These are phyloP conservation scores for Lumbricus terrestris DNA, from an alignment of 2,888 invertebrate species.

Conservation along the genomic window DNA sequence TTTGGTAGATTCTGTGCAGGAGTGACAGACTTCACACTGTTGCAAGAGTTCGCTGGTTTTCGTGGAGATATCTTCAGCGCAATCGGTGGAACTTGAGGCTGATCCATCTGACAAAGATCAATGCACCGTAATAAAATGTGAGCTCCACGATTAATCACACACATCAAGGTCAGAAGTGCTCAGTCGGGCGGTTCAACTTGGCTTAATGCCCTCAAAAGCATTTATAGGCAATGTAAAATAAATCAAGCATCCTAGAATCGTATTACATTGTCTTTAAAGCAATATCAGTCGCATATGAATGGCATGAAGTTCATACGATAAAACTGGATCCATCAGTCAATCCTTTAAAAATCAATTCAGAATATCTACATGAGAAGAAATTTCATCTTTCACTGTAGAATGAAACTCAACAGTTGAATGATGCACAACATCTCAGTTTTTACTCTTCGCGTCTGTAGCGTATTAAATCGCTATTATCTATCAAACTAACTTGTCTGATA, in stretches of 20 bases:
- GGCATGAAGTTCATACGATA: not conserved
- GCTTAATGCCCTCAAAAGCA: not conserved
- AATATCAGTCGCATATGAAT: not conserved
- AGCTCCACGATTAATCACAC: no score
- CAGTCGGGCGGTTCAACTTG: not conserved
- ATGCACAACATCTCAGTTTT: not conserved
- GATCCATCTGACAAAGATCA: not conserved
- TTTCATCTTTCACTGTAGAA: not conserved
- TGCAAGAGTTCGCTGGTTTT: not conserved
- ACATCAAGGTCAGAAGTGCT: not conserved
- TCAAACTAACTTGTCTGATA: no score
- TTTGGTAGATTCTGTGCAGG: not conserved
- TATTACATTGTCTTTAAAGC: not conserved
- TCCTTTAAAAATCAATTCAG: not conserved
- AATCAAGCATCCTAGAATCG: no score
- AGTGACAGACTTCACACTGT: not conserved
- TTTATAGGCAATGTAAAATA: not conserved
- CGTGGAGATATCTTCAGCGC: not conserved
- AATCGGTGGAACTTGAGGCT: not conserved
- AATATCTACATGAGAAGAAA: not conserved
- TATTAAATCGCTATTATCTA: no score
- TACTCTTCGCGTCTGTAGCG: no score
- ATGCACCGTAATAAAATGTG: no score
- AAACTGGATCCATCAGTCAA: not conserved
- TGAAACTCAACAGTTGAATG: not conserved